Evolutionary conservation across 1,140 invertebrate species (phyloP).

Genomic region (Bradynema listronoti): DNA sequence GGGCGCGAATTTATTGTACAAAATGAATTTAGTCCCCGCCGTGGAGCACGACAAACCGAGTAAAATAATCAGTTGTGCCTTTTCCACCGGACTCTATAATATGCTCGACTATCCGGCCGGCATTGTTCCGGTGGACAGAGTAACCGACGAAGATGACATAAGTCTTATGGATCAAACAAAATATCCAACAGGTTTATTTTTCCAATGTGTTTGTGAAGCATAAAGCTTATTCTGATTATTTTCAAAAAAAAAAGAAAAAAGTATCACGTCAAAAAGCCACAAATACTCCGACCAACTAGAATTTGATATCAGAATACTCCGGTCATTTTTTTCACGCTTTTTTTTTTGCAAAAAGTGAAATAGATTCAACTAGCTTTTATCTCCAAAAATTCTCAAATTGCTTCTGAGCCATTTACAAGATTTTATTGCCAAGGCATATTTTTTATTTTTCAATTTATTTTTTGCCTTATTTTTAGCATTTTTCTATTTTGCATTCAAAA

Average conservation of each 20-base stretch:
- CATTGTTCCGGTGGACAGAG: constrained; percentile 30
- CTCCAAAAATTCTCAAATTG: too few species aligned
- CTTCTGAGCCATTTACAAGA: neutral
- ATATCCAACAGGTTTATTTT: constrained; percentile 30
- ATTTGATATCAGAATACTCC: neutral
- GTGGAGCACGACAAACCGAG: constrained; percentile 1
- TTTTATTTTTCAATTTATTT: neutral
- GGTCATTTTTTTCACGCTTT: neutral
- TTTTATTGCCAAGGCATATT: neutral
- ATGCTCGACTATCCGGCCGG: constrained; percentile 42
- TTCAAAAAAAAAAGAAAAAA: neutral
- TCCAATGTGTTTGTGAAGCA: neutral
- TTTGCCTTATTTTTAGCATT: neutral
- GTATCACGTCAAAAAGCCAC: neutral
- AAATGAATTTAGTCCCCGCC: neutral
- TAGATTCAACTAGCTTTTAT: neutral
- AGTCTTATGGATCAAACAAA: constrained; percentile 31
- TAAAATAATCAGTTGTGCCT: constrained; percentile 21
- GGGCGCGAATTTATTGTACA: neutral
- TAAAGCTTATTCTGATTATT: neutral
- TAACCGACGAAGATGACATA: constrained; percentile 27
- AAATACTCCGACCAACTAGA: neutral
- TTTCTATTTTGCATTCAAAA: neutral
- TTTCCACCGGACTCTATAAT: constrained; percentile 46
- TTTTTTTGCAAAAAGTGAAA: neutral